Base-by-base conservation (phyloP, 2,113 vertebrate species). In the Melanocharis versteri region DNA sequence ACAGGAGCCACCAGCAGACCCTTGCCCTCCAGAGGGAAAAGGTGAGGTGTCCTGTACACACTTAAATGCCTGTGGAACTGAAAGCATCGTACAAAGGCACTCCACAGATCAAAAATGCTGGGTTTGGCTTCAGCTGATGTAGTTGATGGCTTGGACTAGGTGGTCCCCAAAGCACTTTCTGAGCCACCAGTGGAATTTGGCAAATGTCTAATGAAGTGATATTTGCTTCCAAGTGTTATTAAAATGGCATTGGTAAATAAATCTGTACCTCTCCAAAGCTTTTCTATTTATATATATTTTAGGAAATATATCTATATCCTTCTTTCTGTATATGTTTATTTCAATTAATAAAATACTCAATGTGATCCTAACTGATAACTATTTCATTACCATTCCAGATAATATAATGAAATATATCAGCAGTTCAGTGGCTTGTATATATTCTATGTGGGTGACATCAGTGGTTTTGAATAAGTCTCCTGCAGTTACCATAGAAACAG, bases 401-500 rank as follows among this genome's bases (percentile, higher is more conserved):
- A 81, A 82, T 72, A 90, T 40, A 82, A 78, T 80, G 66, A 83
- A 93, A 96, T 70, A 72, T 84, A 92, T 87, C 56, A 92, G 88
- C 86, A 40, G 10, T 93, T 97, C 90, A 79, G 75, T 83, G 64
- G 42, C 93, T 94, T 95, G 22, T 93, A n/a, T 78, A 72, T 92
- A 62, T n/a, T 85, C 70, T 91, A 68, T 85, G 83, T 93, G 87
- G 84, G 60, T 96, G 87, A 97, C 87, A 93, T 96, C 92, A 94
- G 54, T 81, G 92, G 31, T 83, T 97, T 83, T 73, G 90, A 97
- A 91, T 94, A 96, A 80, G 51, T 94, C 90, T 97, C 60, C 75
- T 60, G 83, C 81, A 87, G 97, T 98, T 97, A 68, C 98, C 96
- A 97, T 98, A 93, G 98, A 93, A 98, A 98, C 97, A 93, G 66